These are phyloP conservation scores for Cabera pusaria DNA, from an alignment of 2,888 invertebrate genomes.

Conservation along the genomic window DNA sequence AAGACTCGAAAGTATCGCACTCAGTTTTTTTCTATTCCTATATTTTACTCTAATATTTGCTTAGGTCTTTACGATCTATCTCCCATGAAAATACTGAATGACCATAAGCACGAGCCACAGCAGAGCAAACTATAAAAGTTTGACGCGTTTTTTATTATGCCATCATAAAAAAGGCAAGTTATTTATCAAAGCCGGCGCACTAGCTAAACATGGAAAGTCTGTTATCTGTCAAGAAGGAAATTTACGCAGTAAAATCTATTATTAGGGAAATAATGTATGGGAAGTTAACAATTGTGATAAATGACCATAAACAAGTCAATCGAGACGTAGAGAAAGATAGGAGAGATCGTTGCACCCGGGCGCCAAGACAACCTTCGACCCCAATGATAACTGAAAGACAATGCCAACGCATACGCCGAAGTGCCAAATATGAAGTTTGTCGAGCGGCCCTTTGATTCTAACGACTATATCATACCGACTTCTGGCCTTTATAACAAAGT, in stretches of 20 bases:
- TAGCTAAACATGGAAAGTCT: slow-evolving; percentile 23
- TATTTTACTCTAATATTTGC: slow-evolving; percentile 33
- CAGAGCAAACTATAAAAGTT: slow-evolving; percentile 34
- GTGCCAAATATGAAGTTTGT: slow-evolving; percentile 40
- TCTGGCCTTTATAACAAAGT: slow-evolving; percentile 21
- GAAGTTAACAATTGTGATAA: slow-evolving; percentile 60
- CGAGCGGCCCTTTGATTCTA: slow-evolving; percentile 38
- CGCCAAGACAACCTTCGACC: slow-evolving; percentile 58
- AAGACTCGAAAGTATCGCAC: slow-evolving; percentile 6
- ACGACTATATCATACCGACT: slow-evolving; percentile 16
- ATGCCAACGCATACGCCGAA: slow-evolving; percentile 47
- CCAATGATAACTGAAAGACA: slow-evolving; percentile 42
- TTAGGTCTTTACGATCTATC: slow-evolving; percentile 40
- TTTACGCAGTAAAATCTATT: slow-evolving; percentile 62
- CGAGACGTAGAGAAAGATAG: slow-evolving; percentile 61
- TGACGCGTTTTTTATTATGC: slow-evolving; percentile 27
- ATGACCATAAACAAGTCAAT: slow-evolving; percentile 70
- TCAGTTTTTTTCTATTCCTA: slow-evolving; percentile 27
- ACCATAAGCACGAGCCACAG: slow-evolving; percentile 26
- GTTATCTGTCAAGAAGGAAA: slow-evolving; percentile 46
- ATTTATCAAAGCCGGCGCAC: slow-evolving; percentile 26
- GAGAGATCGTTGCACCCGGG: slow-evolving; percentile 66
- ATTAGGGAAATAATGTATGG: slow-evolving; percentile 59
- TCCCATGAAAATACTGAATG: slow-evolving; percentile 34
- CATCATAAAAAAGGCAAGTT: slow-evolving; percentile 27